Conservation (phyloP, 2,797 vertebrate genomes). For the Enoplosus armatus region DNA sequence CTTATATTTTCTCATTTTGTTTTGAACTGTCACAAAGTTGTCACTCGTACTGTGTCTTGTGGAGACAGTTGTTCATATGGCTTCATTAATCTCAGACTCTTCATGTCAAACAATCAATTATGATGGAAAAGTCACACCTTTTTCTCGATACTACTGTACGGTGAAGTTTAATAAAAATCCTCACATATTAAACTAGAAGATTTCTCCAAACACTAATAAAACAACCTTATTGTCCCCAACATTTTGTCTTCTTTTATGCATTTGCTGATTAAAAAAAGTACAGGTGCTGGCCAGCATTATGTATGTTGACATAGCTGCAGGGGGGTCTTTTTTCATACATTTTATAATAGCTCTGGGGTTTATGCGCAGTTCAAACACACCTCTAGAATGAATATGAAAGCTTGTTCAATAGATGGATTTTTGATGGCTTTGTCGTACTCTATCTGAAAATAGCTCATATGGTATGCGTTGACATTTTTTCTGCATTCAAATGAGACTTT, state of each 20-base stretch:
- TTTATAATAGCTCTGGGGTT: constrained; percentile 51
- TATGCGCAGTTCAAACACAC: constrained; percentile 57
- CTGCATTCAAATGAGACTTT: constrained; percentile 63
- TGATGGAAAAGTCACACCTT: not conserved
- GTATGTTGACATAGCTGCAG: constrained; percentile 30
- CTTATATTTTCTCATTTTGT: not conserved
- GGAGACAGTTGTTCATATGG: not conserved
- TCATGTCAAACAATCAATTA: constrained; percentile 9
- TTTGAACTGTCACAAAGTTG: not conserved
- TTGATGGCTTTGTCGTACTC: constrained; percentile 46
- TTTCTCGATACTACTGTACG: not conserved
- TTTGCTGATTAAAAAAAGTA: constrained; percentile 34
- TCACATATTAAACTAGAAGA: constrained; percentile 1
- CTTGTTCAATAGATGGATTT: constrained; percentile 64
- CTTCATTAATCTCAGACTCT: not conserved
- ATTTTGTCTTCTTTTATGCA: constrained; percentile 23
- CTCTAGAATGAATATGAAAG: constrained; percentile 56
- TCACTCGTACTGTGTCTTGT: not conserved
- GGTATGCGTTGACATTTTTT: constrained; percentile 55
- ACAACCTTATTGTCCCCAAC: not conserved
- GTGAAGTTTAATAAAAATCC: constrained; percentile 9
- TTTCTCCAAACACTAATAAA: not conserved
- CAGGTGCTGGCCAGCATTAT: not conserved
- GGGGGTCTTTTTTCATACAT: constrained; percentile 43
- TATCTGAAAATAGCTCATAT: constrained; percentile 69